Percentiles rank a stretch among this genome's conserved stretches.
These are phyloP conservation scores for Drosophila sproati DNA, from an alignment of 1,140 invertebrate species.

Conservation along the genomic window DNA sequence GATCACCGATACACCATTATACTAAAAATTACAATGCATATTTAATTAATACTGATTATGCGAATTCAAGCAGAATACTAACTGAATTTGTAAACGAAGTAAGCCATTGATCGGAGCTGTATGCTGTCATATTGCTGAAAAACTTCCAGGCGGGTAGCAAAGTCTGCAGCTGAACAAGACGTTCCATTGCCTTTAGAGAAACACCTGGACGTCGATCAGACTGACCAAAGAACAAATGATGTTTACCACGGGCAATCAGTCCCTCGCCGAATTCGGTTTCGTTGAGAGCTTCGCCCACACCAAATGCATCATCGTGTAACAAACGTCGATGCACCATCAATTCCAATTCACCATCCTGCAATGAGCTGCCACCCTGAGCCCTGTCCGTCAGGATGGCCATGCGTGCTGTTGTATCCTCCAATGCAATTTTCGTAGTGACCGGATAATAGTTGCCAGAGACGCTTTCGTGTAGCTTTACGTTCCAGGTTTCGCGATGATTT, in stretches of 20 bases:
- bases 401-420: slow-evolving; percentile 85
- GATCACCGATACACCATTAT: slow-evolving; percentile 84
- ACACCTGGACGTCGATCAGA: slow-evolving; percentile 84
- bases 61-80: slow-evolving; percentile 23
- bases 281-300: slow-evolving; percentile 97
- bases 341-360: slow-evolving; percentile 90
- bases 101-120: slow-evolving; percentile 59
- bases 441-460: slow-evolving; percentile 96
- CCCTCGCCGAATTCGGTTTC: slow-evolving; percentile 92
- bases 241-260: slow-evolving; percentile 91
- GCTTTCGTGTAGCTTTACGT: slow-evolving; percentile 49
- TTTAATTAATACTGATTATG: background rate
- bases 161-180: slow-evolving; percentile 63
- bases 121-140: slow-evolving; percentile 68
- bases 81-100: slow-evolving; percentile 65
- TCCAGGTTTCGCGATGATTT: slow-evolving; percentile 88
- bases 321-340: slow-evolving; percentile 95
- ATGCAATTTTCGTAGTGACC: slow-evolving; percentile 92
- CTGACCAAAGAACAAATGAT: slow-evolving; percentile 87
- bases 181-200: slow-evolving; percentile 60
- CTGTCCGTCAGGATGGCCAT: slow-evolving; percentile 92
- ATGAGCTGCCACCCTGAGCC: slow-evolving; percentile 94
- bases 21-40: slow-evolving; percentile 30
- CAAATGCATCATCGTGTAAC: slow-evolving; percentile 95
- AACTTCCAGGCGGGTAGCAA: slow-evolving; percentile 77